Percentiles rank a stretch among this genome's conserved stretches.
Evolutionary conservation across 2,797 vertebrate genomes (phyloP).

Genomic region (Buceros bicornis): DNA sequence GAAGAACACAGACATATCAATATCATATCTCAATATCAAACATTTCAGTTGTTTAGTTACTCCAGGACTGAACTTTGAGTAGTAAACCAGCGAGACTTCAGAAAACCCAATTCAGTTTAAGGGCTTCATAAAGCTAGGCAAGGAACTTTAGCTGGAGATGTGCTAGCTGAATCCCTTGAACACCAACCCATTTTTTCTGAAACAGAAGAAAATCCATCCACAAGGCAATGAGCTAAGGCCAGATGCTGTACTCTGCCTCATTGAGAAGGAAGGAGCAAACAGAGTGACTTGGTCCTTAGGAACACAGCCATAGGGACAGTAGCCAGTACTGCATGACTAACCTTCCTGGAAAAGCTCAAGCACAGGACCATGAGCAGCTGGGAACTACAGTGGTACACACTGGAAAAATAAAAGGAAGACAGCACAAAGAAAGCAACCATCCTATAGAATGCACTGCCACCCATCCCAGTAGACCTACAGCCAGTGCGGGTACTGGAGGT

Average conservation of each 20-base stretch:
- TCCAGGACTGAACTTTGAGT: neutral
- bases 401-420: neutral
- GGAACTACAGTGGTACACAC: neutral
- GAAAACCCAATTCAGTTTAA: neutral
- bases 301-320: neutral
- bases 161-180: slow-evolving; percentile 11
- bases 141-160: neutral
- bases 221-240: neutral
- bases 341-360: neutral
- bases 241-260: neutral
- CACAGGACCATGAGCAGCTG: neutral
- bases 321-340: neutral
- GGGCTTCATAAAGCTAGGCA: neutral
- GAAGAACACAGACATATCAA: neutral
- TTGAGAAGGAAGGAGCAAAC: neutral
- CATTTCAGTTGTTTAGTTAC: neutral
- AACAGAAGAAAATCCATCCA: neutral
- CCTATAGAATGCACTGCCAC: neutral
- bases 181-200: neutral
- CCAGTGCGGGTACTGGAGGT: neutral
- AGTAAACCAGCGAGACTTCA: neutral
- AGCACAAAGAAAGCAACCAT: neutral
- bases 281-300: neutral
- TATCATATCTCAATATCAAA: neutral
- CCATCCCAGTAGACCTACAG: neutral